Percentiles rank a stretch among this genome's conserved stretches.
phyloP scores from a whole-genome alignment of 2,888 invertebrate genomes.

The Phengaris alcon region DNA sequence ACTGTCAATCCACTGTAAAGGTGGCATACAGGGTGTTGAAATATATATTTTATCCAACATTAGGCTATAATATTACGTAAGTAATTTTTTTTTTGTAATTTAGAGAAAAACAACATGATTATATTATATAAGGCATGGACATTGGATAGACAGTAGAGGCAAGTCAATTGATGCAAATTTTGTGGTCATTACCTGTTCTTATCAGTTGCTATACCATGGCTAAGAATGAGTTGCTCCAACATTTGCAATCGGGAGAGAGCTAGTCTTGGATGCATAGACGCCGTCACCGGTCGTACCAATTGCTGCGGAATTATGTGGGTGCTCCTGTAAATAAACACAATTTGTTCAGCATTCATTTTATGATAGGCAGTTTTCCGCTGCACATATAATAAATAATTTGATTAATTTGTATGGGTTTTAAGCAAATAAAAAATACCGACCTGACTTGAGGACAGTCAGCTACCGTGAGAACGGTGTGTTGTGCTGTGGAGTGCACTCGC shows the following conservation, averaged over 20 bases:
- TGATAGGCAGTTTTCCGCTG: no score
- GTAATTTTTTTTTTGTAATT: no score
- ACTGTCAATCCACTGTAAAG: constrained; percentile 87
- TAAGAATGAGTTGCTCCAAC: constrained; percentile 91
- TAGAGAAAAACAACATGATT: no score
- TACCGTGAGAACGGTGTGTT: constrained; percentile 91
- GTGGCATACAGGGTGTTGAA: no score
- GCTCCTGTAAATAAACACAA: constrained; percentile 71
- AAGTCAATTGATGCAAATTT: no score
- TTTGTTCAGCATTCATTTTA: background rate
- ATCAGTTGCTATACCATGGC: constrained; percentile 91
- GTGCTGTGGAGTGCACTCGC: constrained; percentile 91
- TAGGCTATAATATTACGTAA: no score
- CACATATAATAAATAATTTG: no score
- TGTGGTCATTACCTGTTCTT: constrained; percentile 84
- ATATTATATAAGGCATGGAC: no score
- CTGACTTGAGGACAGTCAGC: constrained; percentile 90
- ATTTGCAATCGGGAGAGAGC: constrained; percentile 92
- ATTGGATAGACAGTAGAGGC: no score
- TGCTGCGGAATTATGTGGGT: constrained; percentile 91
- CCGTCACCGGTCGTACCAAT: constrained; percentile 89
- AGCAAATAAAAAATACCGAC: constrained; percentile 49
- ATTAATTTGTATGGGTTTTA: no score
- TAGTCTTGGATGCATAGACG: constrained; percentile 90
- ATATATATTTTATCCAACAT: no score